Conservation (phyloP, 2,113 vertebrate species). For the Abramis brama region DNA sequence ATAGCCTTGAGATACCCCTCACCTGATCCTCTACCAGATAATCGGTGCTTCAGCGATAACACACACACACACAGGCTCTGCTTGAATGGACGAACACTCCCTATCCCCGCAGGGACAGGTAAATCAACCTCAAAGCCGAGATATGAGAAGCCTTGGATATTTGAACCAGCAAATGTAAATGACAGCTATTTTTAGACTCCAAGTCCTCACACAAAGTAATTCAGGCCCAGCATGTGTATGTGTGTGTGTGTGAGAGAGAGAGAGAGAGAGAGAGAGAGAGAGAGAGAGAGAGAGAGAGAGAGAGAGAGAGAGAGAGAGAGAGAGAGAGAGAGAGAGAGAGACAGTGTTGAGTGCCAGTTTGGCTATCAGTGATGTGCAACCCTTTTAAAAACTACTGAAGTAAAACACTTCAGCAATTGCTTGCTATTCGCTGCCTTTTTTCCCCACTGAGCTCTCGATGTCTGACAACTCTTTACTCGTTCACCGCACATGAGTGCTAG, state of each 20-base stretch:
- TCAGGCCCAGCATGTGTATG: not conserved
- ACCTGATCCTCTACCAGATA: conserved; percentile 38
- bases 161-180: conserved; percentile 39
- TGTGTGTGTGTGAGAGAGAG: not conserved
- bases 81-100: conserved; percentile 35
- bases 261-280: too few species aligned
- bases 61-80: conserved; percentile 18
- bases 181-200: conserved; percentile 24
- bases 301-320: too few species aligned
- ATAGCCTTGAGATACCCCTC: conserved; percentile 45
- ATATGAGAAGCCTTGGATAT: conserved; percentile 13
- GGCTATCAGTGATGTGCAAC: conserved; percentile 36
- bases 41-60: not conserved
- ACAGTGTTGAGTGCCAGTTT: conserved; percentile 5
- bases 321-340: too few species aligned
- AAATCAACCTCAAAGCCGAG: conserved; percentile 32
- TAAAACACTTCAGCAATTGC: conserved; percentile 35
- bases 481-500: conserved; percentile 10
- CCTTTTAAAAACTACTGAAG: conserved; percentile 44
- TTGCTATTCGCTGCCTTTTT: not conserved
- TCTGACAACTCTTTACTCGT: conserved; percentile 29
- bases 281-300: too few species aligned
- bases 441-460: not conserved
- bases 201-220: conserved; percentile 19
- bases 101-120: conserved; percentile 33